These are phyloP conservation scores for Sebastes itinus DNA, from an alignment of 2,797 vertebrate species.

Conservation along the genomic window DNA sequence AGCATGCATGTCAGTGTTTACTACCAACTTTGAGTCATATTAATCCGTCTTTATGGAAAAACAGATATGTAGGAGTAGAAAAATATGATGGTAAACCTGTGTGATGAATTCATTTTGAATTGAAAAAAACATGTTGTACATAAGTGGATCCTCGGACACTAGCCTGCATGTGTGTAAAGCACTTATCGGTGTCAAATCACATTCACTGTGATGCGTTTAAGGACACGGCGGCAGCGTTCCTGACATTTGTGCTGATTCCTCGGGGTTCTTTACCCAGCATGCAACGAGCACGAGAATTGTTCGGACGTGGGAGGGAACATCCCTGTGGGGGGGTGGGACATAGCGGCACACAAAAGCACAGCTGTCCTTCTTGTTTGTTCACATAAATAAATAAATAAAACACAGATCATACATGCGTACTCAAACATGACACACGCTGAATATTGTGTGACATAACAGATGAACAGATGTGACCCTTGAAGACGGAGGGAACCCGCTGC, in stretches of 20 bases:
- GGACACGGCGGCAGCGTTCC: conserved; percentile 32
- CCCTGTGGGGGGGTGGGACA: conserved; percentile 46
- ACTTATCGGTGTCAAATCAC: conserved; percentile 43
- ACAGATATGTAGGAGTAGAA: not conserved
- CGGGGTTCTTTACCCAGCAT: conserved; percentile 39
- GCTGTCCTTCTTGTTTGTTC: conserved; percentile 25
- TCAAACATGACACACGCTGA: not conserved
- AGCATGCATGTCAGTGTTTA: not conserved
- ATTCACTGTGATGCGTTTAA: conserved; percentile 47
- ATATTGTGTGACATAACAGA: not conserved
- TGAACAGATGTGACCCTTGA: conserved; percentile 20
- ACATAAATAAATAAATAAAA: not conserved
- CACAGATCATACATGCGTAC: not conserved
- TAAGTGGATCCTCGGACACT: not conserved
- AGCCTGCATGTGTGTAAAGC: not conserved
- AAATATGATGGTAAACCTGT: not conserved
- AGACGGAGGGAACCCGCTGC: not conserved
- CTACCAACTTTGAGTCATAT: not conserved
- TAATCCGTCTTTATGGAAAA: not conserved
- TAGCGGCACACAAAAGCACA: conserved; percentile 15
- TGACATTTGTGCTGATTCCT: conserved; percentile 64
- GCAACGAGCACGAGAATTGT: conserved; percentile 35
- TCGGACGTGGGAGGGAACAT: conserved; percentile 55
- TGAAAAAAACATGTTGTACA: not conserved
- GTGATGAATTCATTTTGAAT: not conserved